phyloP scores from a whole-genome alignment of 2,888 invertebrate species.

The Julus scanicus region DNA sequence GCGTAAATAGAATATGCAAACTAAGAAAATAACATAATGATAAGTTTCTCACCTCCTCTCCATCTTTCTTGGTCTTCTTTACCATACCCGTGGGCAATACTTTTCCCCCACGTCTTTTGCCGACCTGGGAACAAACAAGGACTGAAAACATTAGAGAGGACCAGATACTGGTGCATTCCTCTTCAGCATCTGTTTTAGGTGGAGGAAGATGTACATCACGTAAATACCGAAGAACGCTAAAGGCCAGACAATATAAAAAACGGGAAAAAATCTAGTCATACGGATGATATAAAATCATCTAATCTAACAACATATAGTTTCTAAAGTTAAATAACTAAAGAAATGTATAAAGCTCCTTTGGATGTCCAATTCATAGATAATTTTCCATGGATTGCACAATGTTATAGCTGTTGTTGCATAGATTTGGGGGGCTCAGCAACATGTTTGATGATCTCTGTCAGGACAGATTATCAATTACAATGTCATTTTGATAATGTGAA shows the following conservation, averaged over 20 bases:
- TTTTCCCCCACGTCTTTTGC: constrained; percentile 86
- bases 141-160: constrained; percentile 54
- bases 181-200: constrained; percentile 48
- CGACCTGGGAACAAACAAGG: constrained; percentile 70
- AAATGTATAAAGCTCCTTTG: too few species aligned
- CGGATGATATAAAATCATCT: not conserved
- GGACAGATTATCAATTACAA: too few species aligned
- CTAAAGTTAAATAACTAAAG: too few species aligned
- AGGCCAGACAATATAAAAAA: constrained; percentile 22
- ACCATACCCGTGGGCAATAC: constrained; percentile 90
- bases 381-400: not conserved
- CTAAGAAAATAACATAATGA: too few species aligned
- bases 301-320: not conserved
- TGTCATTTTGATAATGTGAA: too few species aligned
- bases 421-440: too few species aligned
- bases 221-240: not conserved
- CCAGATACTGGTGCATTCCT: constrained; percentile 31
- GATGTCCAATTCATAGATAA: too few species aligned
- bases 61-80: constrained; percentile 77
- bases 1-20: too few species aligned
- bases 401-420: too few species aligned
- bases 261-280: constrained; percentile 17
- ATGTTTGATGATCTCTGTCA: too few species aligned
- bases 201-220: constrained; percentile 23
- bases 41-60: constrained; percentile 53